Evolutionary conservation across 2,888 invertebrate species (phyloP).

Genomic region (Auanema sp.): DNA sequence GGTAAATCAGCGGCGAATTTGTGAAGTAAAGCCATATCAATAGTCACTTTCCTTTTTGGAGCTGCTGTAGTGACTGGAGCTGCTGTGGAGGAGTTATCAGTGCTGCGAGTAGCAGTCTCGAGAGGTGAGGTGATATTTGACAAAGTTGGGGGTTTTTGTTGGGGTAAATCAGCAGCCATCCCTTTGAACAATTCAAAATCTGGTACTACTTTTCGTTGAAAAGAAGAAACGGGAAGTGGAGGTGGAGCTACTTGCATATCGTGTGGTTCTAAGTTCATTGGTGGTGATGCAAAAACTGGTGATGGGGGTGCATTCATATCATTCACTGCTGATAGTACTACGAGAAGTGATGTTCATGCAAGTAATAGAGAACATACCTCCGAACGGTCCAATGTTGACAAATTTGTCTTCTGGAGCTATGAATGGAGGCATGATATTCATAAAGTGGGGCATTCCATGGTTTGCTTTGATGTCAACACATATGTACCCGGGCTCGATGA

Average conservation of each 20-base stretch:
- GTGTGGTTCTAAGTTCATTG: background rate
- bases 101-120: too few species aligned
- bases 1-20: conserved; percentile 15
- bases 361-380: conserved; percentile 22
- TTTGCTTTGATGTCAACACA: conserved; percentile 28
- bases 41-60: background rate
- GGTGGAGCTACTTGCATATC: background rate
- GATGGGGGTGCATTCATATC: background rate
- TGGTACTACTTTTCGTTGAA: background rate
- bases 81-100: background rate
- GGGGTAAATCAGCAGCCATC: too few species aligned
- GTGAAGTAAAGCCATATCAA: background rate
- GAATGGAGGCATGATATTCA: conserved; percentile 26
- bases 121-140: too few species aligned
- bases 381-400: conserved; percentile 28
- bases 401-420: conserved; percentile 26
- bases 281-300: too few species aligned
- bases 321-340: background rate
- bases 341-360: background rate
- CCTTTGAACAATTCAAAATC: too few species aligned
- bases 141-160: too few species aligned
- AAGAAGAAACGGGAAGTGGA: background rate
- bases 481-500: conserved; percentile 26
- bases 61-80: background rate
- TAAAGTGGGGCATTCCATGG: conserved; percentile 19